Evolutionary conservation across 1,140 invertebrate genomes (phyloP).

Genomic region (Wiebesia pumilae): DNA sequence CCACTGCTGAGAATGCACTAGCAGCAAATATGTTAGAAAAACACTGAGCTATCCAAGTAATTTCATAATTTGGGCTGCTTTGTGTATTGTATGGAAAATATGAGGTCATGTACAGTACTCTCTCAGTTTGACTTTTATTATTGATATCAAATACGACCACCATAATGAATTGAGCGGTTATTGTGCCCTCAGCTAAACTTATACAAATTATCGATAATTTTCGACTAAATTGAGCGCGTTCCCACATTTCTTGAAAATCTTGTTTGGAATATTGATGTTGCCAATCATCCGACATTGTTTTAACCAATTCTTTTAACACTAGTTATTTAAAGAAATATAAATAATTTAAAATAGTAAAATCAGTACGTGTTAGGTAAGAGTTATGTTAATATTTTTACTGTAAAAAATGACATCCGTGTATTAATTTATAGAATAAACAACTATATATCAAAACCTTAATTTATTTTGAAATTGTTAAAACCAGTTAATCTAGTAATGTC

Average conservation of each 20-base stretch:
- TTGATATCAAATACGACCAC: background rate
- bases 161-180: slow-evolving; percentile 30
- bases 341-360: background rate
- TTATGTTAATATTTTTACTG: too few species aligned
- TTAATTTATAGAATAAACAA: too few species aligned
- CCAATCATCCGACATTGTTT: slow-evolving; percentile 35
- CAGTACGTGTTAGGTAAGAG: too few species aligned
- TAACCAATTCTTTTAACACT: slow-evolving; percentile 29
- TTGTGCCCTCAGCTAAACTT: slow-evolving; percentile 21
- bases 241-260: slow-evolving; percentile 26
- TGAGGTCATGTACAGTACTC: slow-evolving; percentile 25
- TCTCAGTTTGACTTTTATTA: background rate
- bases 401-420: too few species aligned
- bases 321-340: slow-evolving; percentile 11
- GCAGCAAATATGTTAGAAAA: slow-evolving; percentile 65
- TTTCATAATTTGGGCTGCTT: slow-evolving; percentile 71
- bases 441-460: too few species aligned
- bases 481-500: too few species aligned
- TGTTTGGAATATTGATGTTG: background rate
- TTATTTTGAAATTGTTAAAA: too few species aligned
- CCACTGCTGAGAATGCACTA: slow-evolving; percentile 68
- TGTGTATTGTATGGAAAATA: slow-evolving; percentile 72
- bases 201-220: slow-evolving; percentile 37
- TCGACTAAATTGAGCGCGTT: slow-evolving; percentile 16
- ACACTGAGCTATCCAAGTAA: slow-evolving; percentile 72